Conservation (phyloP, 1,140 invertebrate species). For the Conus ventricosus region DNA sequence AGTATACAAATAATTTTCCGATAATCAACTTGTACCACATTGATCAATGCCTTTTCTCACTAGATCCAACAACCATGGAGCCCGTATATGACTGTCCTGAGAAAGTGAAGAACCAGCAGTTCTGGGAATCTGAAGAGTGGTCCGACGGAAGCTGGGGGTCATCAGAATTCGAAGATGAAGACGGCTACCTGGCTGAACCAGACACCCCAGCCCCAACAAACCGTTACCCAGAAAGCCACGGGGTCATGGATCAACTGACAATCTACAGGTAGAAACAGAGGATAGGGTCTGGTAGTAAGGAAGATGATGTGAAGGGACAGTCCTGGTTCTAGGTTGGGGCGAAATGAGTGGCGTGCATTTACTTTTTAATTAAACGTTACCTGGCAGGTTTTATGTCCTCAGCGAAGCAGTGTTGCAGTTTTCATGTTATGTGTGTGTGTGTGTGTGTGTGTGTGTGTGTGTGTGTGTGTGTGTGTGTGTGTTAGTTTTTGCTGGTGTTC, state of each 20-base stretch:
- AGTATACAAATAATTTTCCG: neutral
- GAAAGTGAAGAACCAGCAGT: neutral
- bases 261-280: conserved; percentile 1
- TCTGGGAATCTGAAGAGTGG: neutral
- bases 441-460: too few relatives aligned
- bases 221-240: conserved; percentile 19
- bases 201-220: conserved; percentile 29
- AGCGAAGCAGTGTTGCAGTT: too few relatives aligned
- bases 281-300: too few relatives aligned
- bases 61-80: conserved; percentile 17
- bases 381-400: too few relatives aligned
- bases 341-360: too few relatives aligned
- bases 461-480: too few relatives aligned
- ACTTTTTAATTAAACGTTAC: too few relatives aligned
- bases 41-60: neutral
- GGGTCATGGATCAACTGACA: neutral
- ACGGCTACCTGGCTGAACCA: conserved; percentile 17
- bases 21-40: neutral
- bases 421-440: too few relatives aligned
- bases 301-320: too few relatives aligned
- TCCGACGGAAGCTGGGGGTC: conserved; percentile 39
- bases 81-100: conserved; percentile 17
- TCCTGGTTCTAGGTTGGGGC: too few relatives aligned
- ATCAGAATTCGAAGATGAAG: conserved; percentile 35
- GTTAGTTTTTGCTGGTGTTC: too few relatives aligned